Conservation (phyloP, 1,140 invertebrate genomes). For the Drosophila neocordata region DNA sequence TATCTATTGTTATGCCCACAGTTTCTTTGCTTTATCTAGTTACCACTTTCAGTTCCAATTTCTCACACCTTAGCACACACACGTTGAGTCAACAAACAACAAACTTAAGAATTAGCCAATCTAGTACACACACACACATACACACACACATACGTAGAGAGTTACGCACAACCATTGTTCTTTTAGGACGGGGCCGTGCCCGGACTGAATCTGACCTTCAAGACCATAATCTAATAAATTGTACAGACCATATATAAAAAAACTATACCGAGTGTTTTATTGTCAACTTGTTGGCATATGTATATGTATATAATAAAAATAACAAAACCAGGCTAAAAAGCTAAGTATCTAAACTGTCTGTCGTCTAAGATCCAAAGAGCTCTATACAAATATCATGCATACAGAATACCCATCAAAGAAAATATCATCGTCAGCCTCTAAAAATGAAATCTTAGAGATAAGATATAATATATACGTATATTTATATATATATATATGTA, state of each 20-base stretch:
- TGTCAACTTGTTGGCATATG: conserved; percentile 38
- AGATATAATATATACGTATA: not conserved
- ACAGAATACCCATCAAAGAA: not conserved
- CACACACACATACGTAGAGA: not conserved
- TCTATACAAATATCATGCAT: conserved; percentile 5
- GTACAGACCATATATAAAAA: conserved; percentile 65
- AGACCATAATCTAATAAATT: conserved; percentile 78
- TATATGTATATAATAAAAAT: conserved; percentile 47
- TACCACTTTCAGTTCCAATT: conserved; percentile 65
- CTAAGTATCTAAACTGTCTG: conserved; percentile 8
- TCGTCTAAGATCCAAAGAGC: conserved; percentile 29
- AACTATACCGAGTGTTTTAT: conserved; percentile 75
- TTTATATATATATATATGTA: no score
- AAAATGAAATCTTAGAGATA: not conserved
- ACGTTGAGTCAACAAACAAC: conserved; percentile 45
- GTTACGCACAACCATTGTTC: not conserved
- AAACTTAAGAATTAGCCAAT: conserved; percentile 38
- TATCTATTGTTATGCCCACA: conserved; percentile 8
- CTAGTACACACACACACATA: conserved; percentile 38
- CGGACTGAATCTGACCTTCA: conserved; percentile 64
- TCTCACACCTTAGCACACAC: conserved; percentile 65
- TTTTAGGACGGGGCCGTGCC: conserved; percentile 21
- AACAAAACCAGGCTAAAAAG: conserved; percentile 16
- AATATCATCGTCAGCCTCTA: not conserved
- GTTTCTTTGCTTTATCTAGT: conserved; percentile 53